Conservation (phyloP, 2,797 vertebrate genomes). For the Acanthurus leucopareius region DNA sequence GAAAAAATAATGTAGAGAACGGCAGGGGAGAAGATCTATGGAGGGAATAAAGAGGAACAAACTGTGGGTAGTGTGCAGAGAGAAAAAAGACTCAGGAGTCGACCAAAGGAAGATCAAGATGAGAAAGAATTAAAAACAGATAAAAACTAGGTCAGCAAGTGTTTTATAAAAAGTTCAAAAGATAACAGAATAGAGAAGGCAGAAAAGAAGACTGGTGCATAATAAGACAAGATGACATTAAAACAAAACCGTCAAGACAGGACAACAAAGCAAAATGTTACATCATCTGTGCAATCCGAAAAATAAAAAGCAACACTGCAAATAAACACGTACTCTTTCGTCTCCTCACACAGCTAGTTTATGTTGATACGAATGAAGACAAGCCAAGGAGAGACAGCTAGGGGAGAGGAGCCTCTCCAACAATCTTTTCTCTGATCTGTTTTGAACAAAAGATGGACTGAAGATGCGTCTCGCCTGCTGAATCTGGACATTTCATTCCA, state of each 20-base stretch:
- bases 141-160: slow-evolving; percentile 9
- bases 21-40: not conserved
- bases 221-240: slow-evolving; percentile 7
- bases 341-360: slow-evolving; percentile 18
- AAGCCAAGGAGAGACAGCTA: slow-evolving; percentile 11
- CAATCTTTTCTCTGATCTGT: slow-evolving; percentile 53
- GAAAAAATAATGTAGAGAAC: not conserved
- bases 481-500: slow-evolving; percentile 75
- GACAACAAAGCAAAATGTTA: slow-evolving; percentile 14
- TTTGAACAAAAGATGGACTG: slow-evolving; percentile 57
- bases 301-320: slow-evolving; percentile 20
- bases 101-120: slow-evolving; percentile 3
- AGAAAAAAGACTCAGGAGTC: not conserved
- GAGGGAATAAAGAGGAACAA: slow-evolving; percentile 11
- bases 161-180: slow-evolving; percentile 12
- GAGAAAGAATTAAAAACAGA: slow-evolving; percentile 12
- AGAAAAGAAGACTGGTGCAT: not conserved
- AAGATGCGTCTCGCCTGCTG: slow-evolving; percentile 39
- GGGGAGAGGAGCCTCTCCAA: slow-evolving; percentile 38
- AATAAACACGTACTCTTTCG: slow-evolving; percentile 27
- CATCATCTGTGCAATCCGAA: slow-evolving; percentile 30
- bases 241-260: slow-evolving; percentile 25
- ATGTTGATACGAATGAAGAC: slow-evolving; percentile 38
- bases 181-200: slow-evolving; percentile 5
- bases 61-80: slow-evolving; percentile 20